A percentile compares a stretch with the other conserved stretches of the same genome.
These are phyloP conservation scores for Drosophila ironensis DNA, from an alignment of 1,140 invertebrate genomes.

Conservation along the genomic window DNA sequence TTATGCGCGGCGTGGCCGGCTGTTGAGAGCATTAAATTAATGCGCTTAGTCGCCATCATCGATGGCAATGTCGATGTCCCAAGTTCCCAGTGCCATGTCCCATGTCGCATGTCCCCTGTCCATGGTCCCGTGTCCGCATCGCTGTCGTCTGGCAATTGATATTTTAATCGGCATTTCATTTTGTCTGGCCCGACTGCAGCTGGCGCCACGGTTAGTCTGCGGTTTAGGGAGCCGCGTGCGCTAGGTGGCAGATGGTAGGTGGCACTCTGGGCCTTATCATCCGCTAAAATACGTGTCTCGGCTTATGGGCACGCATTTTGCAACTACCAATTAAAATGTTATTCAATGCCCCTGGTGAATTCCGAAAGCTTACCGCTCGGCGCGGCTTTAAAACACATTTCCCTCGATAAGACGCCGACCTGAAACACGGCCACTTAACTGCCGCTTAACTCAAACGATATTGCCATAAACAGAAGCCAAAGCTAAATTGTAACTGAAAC, in stretches of 20 bases:
- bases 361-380: too few relatives aligned
- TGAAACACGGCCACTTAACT: slow-evolving; percentile 10
- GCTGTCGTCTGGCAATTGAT: slow-evolving; percentile 55
- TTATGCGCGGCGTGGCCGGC: slow-evolving; percentile 43
- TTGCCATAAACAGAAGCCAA: slow-evolving; percentile 23
- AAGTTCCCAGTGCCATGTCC: slow-evolving; percentile 12
- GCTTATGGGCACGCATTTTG: slow-evolving; percentile 71
- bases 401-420: slow-evolving; percentile 38
- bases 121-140: slow-evolving; percentile 7
- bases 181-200: slow-evolving; percentile 38
- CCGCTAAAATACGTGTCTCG: slow-evolving; percentile 27
- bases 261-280: slow-evolving; percentile 27
- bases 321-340: slow-evolving; percentile 66
- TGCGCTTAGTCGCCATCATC: slow-evolving; percentile 63
- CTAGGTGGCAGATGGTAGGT: not conserved
- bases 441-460: slow-evolving; percentile 18
- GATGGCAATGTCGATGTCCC: not conserved
- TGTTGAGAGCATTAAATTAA: slow-evolving; percentile 73
- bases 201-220: slow-evolving; percentile 52
- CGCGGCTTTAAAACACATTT: slow-evolving; percentile 53
- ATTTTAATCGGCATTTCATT: slow-evolving; percentile 77
- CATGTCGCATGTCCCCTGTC: not conserved
- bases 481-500: not conserved
- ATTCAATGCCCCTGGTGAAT: slow-evolving; percentile 57
- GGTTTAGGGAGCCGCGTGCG: slow-evolving; percentile 54